Conservation (phyloP, 2,797 vertebrate species). For the Aeoliscus strigatus region DNA sequence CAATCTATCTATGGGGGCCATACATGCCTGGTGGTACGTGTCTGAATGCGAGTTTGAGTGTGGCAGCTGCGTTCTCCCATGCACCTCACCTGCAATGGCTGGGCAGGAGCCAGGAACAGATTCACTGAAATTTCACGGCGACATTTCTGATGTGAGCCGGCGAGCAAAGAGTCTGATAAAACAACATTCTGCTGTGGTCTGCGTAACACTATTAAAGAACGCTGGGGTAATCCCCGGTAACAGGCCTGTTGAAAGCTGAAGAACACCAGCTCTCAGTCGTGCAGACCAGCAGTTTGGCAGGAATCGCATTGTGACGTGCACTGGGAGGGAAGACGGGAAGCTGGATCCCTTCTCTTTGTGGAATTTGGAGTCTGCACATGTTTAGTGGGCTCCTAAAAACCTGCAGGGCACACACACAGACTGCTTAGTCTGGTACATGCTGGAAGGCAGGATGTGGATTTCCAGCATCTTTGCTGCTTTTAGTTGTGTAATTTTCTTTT, state of each 20-base stretch:
- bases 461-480: too few species aligned
- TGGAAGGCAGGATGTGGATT: too few species aligned
- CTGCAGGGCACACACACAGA: too few species aligned
- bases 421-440: too few species aligned
- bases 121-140: slow-evolving; percentile 61
- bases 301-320: slow-evolving; percentile 43
- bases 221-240: slow-evolving; percentile 62
- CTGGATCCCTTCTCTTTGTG: slow-evolving; percentile 18
- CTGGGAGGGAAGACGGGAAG: slow-evolving; percentile 49
- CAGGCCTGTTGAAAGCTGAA: slow-evolving; percentile 67
- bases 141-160: slow-evolving; percentile 53
- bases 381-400: slow-evolving; percentile 31
- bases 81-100: slow-evolving; percentile 70
- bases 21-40: slow-evolving; percentile 68
- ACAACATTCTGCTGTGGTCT: slow-evolving; percentile 53
- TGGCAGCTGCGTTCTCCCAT: slow-evolving; percentile 61
- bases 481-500: too few species aligned
- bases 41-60: slow-evolving; percentile 72
- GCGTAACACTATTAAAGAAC: slow-evolving; percentile 51
- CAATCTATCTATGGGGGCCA: slow-evolving; percentile 69
- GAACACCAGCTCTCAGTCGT: slow-evolving; percentile 46
- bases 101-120: slow-evolving; percentile 54
- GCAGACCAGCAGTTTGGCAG: slow-evolving; percentile 18
- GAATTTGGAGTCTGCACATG: slow-evolving; percentile 48
- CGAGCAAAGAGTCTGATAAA: slow-evolving; percentile 50